These are phyloP conservation scores for Lanius collurio DNA, from an alignment of 2,113 vertebrate genomes.

Conservation along the genomic window DNA sequence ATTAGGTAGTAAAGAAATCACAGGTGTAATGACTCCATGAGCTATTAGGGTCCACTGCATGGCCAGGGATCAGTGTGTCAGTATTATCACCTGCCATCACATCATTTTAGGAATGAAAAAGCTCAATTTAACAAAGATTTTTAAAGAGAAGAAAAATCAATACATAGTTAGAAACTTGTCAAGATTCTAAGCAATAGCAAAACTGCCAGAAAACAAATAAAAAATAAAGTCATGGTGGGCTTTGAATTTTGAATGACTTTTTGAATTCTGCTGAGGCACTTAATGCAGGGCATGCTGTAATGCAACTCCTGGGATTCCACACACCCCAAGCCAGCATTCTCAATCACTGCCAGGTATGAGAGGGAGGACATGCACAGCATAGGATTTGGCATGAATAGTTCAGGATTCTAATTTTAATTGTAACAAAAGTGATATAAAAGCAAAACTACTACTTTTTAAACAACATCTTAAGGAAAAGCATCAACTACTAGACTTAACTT, in stretches of 20 bases:
- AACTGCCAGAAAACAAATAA: conserved; percentile 20
- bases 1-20: conserved; percentile 10
- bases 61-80: background rate
- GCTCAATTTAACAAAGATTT: conserved; percentile 58
- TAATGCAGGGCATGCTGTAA: background rate
- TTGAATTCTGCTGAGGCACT: background rate
- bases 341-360: background rate
- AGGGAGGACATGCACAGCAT: background rate
- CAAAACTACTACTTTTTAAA: background rate
- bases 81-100: background rate
- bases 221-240: background rate
- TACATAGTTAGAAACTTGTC: conserved; percentile 41
- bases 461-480: background rate
- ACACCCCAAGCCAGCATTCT: background rate
- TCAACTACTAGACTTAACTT: background rate
- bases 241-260: background rate
- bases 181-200: conserved; percentile 17
- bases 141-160: conserved; percentile 59
- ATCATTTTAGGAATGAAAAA: conserved; percentile 31
- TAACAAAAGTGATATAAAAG: background rate
- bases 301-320: background rate
- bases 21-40: background rate
- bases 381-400: background rate
- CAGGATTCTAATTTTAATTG: background rate
- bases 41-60: background rate